Percentiles rank a stretch among this genome's conserved stretches.
phyloP scores from a whole-genome alignment of 2,797 vertebrate species.

The Melopsittacus undulatus region DNA sequence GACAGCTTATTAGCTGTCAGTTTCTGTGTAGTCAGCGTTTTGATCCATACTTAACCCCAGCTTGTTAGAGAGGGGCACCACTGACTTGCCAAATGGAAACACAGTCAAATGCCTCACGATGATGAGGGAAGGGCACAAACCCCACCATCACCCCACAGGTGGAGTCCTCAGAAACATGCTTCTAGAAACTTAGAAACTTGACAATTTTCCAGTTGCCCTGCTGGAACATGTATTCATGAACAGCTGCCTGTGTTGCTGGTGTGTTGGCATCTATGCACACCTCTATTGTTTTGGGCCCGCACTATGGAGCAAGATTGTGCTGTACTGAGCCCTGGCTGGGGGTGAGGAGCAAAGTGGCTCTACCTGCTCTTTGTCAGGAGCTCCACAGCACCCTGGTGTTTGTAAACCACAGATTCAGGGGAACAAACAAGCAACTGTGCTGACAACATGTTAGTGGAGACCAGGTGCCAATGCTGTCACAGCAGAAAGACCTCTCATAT shows the following conservation, averaged over 20 bases:
- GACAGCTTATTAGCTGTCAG: neutral
- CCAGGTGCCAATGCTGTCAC: neutral
- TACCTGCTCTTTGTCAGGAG: neutral
- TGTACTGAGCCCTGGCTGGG: neutral
- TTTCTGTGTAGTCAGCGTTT: neutral
- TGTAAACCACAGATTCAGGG: neutral
- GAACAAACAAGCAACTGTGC: neutral
- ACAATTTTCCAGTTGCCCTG: neutral
- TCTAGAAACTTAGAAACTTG: neutral
- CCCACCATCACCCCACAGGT: neutral
- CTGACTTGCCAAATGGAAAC: neutral
- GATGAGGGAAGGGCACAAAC: neutral
- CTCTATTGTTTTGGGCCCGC: neutral
- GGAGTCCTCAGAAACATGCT: neutral
- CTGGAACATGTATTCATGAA: neutral
- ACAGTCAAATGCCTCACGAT: neutral
- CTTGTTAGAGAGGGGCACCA: neutral
- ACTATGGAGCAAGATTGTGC: fast-evolving
- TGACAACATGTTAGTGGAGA: neutral
- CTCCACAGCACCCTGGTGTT: neutral
- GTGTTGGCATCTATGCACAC: fast-evolving
- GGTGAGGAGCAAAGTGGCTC: neutral
- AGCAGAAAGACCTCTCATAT: neutral
- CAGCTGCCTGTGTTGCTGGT: neutral
- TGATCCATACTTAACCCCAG: neutral